These are phyloP conservation scores for Grantiella picta DNA, from an alignment of 2,113 vertebrate genomes.

Conservation along the genomic window DNA sequence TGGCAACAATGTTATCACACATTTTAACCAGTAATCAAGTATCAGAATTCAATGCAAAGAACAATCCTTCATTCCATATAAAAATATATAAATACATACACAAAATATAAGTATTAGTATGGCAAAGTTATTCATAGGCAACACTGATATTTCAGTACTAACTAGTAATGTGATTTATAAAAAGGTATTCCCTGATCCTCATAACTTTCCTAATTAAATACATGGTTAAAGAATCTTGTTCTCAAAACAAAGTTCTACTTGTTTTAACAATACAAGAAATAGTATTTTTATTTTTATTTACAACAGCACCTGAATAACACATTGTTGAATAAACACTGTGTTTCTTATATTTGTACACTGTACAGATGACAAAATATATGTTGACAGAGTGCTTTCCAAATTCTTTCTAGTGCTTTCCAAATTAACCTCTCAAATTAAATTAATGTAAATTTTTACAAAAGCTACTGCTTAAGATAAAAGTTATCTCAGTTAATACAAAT, in stretches of 20 bases:
- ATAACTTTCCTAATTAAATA: neutral
- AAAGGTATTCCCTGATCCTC: neutral
- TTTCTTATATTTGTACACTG: neutral
- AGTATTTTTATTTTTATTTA: neutral
- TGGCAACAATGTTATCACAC: neutral
- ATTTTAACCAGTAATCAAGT: neutral
- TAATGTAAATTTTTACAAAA: neutral
- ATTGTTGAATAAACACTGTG: accelerated
- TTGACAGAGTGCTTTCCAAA: neutral
- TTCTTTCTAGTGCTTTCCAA: neutral
- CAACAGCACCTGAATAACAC: neutral
- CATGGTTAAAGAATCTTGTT: neutral
- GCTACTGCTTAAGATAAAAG: neutral
- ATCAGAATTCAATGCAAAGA: neutral
- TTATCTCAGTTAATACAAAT: neutral
- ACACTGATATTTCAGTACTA: neutral
- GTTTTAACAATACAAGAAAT: neutral
- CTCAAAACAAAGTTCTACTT: neutral
- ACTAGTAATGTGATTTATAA: neutral
- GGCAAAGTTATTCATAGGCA: neutral
- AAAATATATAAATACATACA: neutral
- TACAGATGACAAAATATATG: neutral
- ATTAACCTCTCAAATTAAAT: neutral
- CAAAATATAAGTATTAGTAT: neutral
- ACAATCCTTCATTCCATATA: neutral